Conservation (phyloP, 1,140 invertebrate species). For the Idris sp. region DNA sequence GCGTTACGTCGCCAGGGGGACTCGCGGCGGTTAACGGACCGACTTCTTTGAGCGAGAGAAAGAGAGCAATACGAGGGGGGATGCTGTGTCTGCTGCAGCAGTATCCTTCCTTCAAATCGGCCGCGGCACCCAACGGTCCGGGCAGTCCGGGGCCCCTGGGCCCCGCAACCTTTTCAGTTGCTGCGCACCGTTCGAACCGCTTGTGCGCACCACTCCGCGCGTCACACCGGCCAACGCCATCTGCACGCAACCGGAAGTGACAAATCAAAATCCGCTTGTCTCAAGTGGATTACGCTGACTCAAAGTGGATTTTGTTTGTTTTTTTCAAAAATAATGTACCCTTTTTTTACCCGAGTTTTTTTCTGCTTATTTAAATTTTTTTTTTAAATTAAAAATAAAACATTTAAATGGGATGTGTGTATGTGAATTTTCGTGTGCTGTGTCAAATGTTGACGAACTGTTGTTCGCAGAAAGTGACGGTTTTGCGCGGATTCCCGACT, state of each 20-base stretch:
- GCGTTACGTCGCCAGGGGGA: constrained; percentile 49
- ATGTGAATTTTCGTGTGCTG: no score
- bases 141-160: constrained; percentile 60
- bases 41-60: constrained; percentile 52
- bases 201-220: constrained; percentile 50
- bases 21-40: constrained; percentile 9
- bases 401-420: not conserved
- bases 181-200: constrained; percentile 71
- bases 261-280: not conserved
- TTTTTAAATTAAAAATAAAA: no score
- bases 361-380: no score
- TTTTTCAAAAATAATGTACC: no score
- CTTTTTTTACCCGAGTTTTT: no score
- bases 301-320: no score
- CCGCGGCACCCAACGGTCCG: constrained; percentile 65
- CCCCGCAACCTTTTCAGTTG: constrained; percentile 72
- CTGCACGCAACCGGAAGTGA: no score
- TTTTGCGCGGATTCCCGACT: constrained; percentile 18
- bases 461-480: constrained; percentile 28
- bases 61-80: constrained; percentile 53
- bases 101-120: constrained; percentile 66
- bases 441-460: no score
- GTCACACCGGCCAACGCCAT: constrained; percentile 25
- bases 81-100: constrained; percentile 56
- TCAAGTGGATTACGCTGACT: no score